phyloP scores from a whole-genome alignment of 2,113 vertebrate species.

The Nothobranchius kuhntae region DNA sequence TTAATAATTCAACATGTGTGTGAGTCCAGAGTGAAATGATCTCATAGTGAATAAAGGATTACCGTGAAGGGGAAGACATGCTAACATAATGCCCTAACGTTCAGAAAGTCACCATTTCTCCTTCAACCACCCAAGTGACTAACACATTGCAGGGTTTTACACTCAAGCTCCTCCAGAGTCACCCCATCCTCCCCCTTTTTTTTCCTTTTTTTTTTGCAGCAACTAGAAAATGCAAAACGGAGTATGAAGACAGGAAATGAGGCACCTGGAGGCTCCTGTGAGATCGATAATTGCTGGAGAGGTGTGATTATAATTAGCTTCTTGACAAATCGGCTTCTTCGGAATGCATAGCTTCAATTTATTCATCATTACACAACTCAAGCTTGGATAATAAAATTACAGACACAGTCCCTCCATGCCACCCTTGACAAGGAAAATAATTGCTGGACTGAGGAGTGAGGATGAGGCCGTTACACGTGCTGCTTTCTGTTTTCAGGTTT shows the following conservation, averaged over 20 bases:
- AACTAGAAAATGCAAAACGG: conserved; percentile 17
- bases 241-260: conserved; percentile 6
- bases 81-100: not conserved
- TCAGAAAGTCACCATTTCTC: conserved; percentile 1
- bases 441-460: not conserved
- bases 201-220: not conserved
- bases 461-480: not conserved
- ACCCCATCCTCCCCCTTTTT: not conserved
- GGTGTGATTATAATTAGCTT: conserved; percentile 46
- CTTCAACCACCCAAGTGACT: not conserved
- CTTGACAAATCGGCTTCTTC: conserved; percentile 15
- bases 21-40: conserved; percentile 30
- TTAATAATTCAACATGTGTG: conserved; percentile 43
- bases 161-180: not conserved
- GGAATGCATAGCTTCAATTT: not conserved
- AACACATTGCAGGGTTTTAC: not conserved
- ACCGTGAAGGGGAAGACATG: conserved; percentile 3
- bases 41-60: not conserved
- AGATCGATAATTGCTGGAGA: conserved; percentile 25
- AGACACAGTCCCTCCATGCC: not conserved
- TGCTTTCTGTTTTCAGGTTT: not conserved
- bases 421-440: not conserved
- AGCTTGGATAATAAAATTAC: not conserved
- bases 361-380: not conserved
- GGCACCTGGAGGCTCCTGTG: conserved; percentile 19